Evolutionary conservation across 2,113 vertebrate genomes (phyloP).

Genomic region (Sturnus vulgaris): DNA sequence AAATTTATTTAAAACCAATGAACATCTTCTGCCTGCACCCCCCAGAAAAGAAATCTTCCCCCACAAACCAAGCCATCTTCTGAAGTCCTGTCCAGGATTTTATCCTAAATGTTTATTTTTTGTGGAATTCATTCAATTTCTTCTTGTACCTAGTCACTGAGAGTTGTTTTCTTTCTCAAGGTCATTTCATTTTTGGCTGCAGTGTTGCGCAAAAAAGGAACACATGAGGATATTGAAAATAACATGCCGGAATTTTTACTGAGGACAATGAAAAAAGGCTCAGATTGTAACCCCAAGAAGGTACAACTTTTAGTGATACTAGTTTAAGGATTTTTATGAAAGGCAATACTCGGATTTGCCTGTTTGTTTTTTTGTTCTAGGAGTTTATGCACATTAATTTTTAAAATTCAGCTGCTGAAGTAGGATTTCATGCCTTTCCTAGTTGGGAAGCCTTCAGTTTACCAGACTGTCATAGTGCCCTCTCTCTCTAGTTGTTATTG

Average conservation of each 20-base stretch:
- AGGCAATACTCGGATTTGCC: not conserved
- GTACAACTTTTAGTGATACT: constrained; percentile 59
- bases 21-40: accelerated
- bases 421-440: not conserved
- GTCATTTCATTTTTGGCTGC: constrained; percentile 95
- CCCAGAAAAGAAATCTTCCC: no score
- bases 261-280: constrained; percentile 75
- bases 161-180: constrained; percentile 61
- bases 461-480: not conserved
- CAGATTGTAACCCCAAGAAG: constrained; percentile 72
- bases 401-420: not conserved
- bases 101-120: not conserved
- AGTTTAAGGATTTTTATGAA: not conserved
- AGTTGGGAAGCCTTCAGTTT: not conserved
- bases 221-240: constrained; percentile 89
- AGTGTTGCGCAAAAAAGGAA: constrained; percentile 89
- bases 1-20: not conserved
- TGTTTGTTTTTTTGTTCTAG: not conserved
- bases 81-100: not conserved
- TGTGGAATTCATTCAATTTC: not conserved
- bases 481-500: not conserved
- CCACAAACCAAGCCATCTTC: not conserved
- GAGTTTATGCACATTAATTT: not conserved
- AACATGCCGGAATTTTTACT: constrained; percentile 91
- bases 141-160: not conserved